A percentile compares a stretch with the other conserved stretches of the same genome.
These are phyloP conservation scores for Galerucella pusilla DNA, from an alignment of 2,888 invertebrate species.

Conservation along the genomic window DNA sequence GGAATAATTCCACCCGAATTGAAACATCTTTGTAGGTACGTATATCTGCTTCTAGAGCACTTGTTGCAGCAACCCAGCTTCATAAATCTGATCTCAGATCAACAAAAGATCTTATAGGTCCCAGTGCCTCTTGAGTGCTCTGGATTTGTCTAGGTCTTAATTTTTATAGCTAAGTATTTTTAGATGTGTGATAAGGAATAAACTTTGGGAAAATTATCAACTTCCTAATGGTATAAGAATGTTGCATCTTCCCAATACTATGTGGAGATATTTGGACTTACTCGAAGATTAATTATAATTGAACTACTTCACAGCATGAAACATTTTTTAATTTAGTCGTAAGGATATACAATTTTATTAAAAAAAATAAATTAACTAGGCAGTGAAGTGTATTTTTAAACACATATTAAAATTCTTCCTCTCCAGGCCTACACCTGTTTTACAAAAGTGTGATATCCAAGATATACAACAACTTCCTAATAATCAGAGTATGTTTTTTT, in stretches of 20 bases:
- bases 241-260: constrained; percentile 73
- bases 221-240: constrained; percentile 79
- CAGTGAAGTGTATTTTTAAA: not conserved
- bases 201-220: constrained; percentile 76
- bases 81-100: too few species aligned
- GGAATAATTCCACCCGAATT: constrained; percentile 75
- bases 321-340: too few species aligned
- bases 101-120: too few species aligned
- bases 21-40: constrained; percentile 80
- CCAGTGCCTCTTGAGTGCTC: not conserved
- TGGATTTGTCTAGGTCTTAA: too few species aligned
- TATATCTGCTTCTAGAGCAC: constrained; percentile 33
- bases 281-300: constrained; percentile 70
- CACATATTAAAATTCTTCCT: not conserved
- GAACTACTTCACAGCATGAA: not conserved
- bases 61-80: too few species aligned
- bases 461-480: constrained; percentile 31
- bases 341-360: too few species aligned
- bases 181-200: constrained; percentile 75
- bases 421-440: constrained; percentile 30
- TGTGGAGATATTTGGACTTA: constrained; percentile 80
- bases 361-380: not conserved
- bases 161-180: not conserved
- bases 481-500: constrained; percentile 30
- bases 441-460: constrained; percentile 34